Base-by-base conservation (phyloP, 2,797 vertebrate species). In the Knipowitschia caucasica region DNA sequence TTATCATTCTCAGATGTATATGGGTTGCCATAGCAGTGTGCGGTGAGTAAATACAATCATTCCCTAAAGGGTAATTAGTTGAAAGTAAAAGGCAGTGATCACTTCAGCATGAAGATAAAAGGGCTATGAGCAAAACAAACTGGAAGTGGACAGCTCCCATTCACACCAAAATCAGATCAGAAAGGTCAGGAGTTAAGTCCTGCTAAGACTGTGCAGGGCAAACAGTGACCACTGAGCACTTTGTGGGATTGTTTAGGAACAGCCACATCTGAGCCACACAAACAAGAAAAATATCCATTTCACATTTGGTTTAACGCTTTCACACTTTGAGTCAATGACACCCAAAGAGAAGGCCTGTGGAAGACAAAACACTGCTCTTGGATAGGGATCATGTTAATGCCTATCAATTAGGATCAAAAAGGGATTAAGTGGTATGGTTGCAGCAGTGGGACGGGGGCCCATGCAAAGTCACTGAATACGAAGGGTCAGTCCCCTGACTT, bases 351-450 rank as follows among this genome's bases (percentile, higher is more conserved):
- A 79, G 78, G 75, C 77, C 76, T 80, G 81, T 58, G 83, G 83
- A 86, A 87, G 87, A 89, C 87, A 86, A 87, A 90, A 89, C 82
- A 89, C 67, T 77, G 80, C 86, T 85, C 81, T 73, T 85, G 81
- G 84, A 84, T 82, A 81, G 86, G 87, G 87, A 88, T 88, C 86
- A 81, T 78, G 82, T 91, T 91, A 89, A 91, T 90, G 84, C 85
- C 89, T 85, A 90, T 90, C 90, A 89, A 89, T 91, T 90, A 90
- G 89, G 84, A 88, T 90, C 87, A 88, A 88, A 89, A 84, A 81
- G 74, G 87, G 90, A 90, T 91, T 91, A 90, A 88, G 78, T 78
- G 81, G 85, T 78, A 78, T 80, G 85, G 85, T 66, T 81, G 84
- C 81, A 74, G 79, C 62, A 31, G 75, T 81, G 69, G 74, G 78